A percentile compares a stretch with the other conserved stretches of the same genome.
Conservation (phyloP, 2,113 vertebrate species). For the Oncorhynchus keta region DNA sequence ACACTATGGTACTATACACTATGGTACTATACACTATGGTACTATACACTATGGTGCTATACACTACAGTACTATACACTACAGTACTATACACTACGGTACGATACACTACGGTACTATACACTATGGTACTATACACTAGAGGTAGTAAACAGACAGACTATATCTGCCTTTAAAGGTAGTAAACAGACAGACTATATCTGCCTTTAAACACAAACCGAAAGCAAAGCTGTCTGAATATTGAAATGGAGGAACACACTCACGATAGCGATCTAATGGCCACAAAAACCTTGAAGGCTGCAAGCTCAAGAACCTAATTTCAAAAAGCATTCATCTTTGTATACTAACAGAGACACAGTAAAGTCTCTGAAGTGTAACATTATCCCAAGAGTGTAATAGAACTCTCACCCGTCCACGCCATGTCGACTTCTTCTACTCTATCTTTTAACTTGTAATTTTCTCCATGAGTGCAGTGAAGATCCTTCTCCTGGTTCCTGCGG, state of each 20-base stretch:
- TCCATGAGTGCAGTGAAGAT: slow-evolving; percentile 64
- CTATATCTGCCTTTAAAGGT: too few species aligned
- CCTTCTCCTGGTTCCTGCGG: slow-evolving; percentile 58
- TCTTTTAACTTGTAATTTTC: slow-evolving; percentile 70
- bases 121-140: too few species aligned
- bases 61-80: too few species aligned
- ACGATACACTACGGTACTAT: too few species aligned
- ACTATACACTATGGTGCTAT: too few species aligned
- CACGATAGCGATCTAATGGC: not conserved
- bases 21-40: too few species aligned
- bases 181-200: too few species aligned
- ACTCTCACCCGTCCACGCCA: slow-evolving; percentile 62
- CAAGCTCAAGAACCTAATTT: slow-evolving; percentile 43
- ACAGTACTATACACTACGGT: too few species aligned
- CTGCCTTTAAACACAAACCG: not conserved
- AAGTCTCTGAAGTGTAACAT: slow-evolving; percentile 67
- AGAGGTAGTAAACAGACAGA: too few species aligned
- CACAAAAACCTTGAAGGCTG: slow-evolving; percentile 27
- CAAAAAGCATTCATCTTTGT: slow-evolving; percentile 71
- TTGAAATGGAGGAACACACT: too few species aligned
- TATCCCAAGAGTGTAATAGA: slow-evolving; percentile 68
- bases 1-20: too few species aligned
- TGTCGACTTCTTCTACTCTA: slow-evolving; percentile 30
- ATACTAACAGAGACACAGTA: slow-evolving; percentile 64
- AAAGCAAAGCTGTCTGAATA: too few species aligned